Evolutionary conservation across 2,888 invertebrate genomes (phyloP).

Genomic region (Myopa testacea): DNA sequence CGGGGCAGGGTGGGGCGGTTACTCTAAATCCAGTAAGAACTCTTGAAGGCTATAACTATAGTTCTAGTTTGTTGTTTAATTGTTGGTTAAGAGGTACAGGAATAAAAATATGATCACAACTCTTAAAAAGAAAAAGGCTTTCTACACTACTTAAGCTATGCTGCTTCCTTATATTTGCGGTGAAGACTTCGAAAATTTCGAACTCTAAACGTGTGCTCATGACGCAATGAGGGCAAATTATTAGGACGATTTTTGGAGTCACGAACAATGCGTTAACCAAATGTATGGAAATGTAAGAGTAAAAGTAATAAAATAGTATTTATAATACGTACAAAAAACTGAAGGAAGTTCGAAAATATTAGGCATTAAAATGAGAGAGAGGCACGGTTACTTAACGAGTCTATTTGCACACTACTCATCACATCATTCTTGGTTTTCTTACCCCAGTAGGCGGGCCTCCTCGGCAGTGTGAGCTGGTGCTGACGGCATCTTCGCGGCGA

Average conservation of each 20-base stretch:
- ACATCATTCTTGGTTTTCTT: constrained; percentile 64
- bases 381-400: constrained; percentile 31
- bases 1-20: not conserved
- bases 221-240: not conserved
- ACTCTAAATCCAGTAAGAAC: not conserved
- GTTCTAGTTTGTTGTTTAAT: too few relatives aligned
- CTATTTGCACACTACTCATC: constrained; percentile 7
- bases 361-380: not conserved
- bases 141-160: too few relatives aligned
- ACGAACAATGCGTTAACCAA: not conserved
- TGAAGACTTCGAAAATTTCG: not conserved
- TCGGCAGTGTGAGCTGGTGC: constrained; percentile 74
- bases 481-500: constrained; percentile 69
- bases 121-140: too few relatives aligned
- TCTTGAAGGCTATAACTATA: not conserved
- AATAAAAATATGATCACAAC: too few relatives aligned
- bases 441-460: constrained; percentile 90
- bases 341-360: not conserved
- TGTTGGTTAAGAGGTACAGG: too few relatives aligned
- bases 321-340: not conserved
- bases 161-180: not conserved
- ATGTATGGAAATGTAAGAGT: too few relatives aligned
- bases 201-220: not conserved
- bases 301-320: not conserved
- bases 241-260: not conserved